Evolutionary conservation across 2,888 invertebrate genomes (phyloP), one percentile per base, ranked within the genome.

Genomic region (Boloria selene): DNA sequence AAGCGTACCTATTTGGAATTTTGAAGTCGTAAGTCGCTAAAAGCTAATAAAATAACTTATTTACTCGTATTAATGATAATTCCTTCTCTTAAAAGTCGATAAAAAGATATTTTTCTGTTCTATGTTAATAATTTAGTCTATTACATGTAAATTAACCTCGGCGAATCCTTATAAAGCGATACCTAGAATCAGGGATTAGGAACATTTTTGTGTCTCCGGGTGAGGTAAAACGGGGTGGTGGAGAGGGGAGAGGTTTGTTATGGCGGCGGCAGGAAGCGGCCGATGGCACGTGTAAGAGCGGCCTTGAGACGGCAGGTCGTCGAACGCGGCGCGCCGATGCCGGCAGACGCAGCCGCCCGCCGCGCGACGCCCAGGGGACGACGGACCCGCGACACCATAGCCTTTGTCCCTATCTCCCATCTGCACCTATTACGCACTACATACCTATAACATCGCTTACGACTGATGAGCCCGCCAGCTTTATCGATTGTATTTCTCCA

Each of bases 251-350:
- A 80, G 86, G 87, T 86, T 88, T 89, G 88, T 89, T 89, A 88
- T 89, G 89, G 87, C 88, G 87, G 84, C 84, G 87, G 85, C 86
- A 87, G 89, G 77, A 87, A 88, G 86, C 87, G 86, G 80, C 84
- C 85, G 79, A 82, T 84, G 87, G 88, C 88, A 87, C 90, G 90
- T 87, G 90, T 89, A 88, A 86, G 81, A 81, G 82, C 89, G 89
- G 88, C 90, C 90, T 90, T 90, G 90, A 88, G 88, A 88, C 90
- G 83, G 81, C 81, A 81, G 88, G 88, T 88, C 87, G 87, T 79
- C 86, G 87, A 83, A 81, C 87, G 87, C 86, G 83, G 67, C 85
- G 83, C 85, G 83, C 80, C 81, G 75, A 74, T 71, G 71, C 73
- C 74, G 73, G 72, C 69, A 79, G 81, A 79, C 82, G 75, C 77